Conservation (phyloP, 2,797 vertebrate genomes). For the Alfaro cultratus region DNA sequence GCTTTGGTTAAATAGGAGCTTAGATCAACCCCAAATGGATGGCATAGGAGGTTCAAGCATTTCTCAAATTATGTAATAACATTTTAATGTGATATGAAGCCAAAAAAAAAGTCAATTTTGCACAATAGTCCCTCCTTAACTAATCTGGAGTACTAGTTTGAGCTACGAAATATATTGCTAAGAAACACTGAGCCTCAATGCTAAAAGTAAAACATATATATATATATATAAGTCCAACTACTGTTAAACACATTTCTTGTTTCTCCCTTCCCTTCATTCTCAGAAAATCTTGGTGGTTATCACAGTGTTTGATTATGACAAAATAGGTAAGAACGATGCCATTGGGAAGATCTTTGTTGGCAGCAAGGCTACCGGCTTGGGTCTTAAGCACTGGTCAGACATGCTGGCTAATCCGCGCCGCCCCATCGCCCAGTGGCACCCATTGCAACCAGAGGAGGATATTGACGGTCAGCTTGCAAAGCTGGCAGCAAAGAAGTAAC, state of each 20-base stretch:
- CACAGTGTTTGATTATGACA: constrained; percentile 98
- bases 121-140: not conserved
- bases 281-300: constrained; percentile 98
- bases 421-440: constrained; percentile 98
- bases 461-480: constrained; percentile 87
- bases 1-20: not conserved
- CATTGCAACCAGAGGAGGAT: constrained; percentile 94
- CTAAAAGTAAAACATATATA: not conserved
- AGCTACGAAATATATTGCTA: not conserved
- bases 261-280: constrained; percentile 17
- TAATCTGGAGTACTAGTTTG: not conserved
- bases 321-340: constrained; percentile 98
- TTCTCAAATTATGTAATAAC: not conserved
- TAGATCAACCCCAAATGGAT: not conserved
- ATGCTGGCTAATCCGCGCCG: constrained; percentile 96
- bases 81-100: not conserved
- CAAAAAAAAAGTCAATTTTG: not conserved
- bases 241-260: not conserved
- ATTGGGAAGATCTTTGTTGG: constrained; percentile 98
- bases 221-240: not conserved
- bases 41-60: too few species aligned
- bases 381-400: constrained; percentile 97
- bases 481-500: constrained; percentile 92
- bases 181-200: not conserved
- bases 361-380: constrained; percentile 89